Evolutionary conservation across 1,140 invertebrate genomes (phyloP).

Genomic region (Drosophila ananassae): DNA sequence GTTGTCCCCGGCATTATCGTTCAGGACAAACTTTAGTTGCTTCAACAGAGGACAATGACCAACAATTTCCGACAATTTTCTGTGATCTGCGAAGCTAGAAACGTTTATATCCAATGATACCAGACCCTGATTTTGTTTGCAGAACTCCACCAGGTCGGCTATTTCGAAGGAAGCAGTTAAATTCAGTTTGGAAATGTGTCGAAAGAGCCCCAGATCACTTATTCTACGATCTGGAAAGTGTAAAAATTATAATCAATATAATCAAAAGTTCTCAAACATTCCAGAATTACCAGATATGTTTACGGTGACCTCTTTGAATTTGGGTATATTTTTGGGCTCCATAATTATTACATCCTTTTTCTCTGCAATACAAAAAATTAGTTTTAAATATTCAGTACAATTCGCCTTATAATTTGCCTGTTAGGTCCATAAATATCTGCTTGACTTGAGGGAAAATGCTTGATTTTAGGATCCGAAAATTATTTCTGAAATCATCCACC

Average conservation of each 20-base stretch:
- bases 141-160: slow-evolving; percentile 17
- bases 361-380: too few relatives aligned
- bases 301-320: background rate
- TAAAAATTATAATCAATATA: background rate
- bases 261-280: too few relatives aligned
- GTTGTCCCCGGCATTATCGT: slow-evolving; percentile 8
- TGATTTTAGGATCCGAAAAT: too few relatives aligned
- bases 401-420: background rate
- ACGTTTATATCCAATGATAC: slow-evolving; percentile 15
- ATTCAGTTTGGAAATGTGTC: slow-evolving; percentile 8
- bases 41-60: slow-evolving; percentile 23
- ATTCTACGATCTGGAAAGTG: slow-evolving; percentile 10
- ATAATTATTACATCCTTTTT: background rate
- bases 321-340: background rate
- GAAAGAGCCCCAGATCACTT: background rate
- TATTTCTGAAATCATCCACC: too few relatives aligned
- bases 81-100: slow-evolving; percentile 1
- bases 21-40: slow-evolving; percentile 13
- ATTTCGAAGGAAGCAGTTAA: slow-evolving; percentile 17
- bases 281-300: background rate
- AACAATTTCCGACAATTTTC: slow-evolving; percentile 18
- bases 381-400: too few relatives aligned
- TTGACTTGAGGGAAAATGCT: slow-evolving; percentile 6
- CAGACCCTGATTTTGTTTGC: slow-evolving; percentile 1
- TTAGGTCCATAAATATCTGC: slow-evolving; percentile 13